Evolutionary conservation across 2,888 invertebrate genomes (phyloP), one percentile per base, ranked within the genome.

Genomic region (Ichneumon xanthorius): DNA sequence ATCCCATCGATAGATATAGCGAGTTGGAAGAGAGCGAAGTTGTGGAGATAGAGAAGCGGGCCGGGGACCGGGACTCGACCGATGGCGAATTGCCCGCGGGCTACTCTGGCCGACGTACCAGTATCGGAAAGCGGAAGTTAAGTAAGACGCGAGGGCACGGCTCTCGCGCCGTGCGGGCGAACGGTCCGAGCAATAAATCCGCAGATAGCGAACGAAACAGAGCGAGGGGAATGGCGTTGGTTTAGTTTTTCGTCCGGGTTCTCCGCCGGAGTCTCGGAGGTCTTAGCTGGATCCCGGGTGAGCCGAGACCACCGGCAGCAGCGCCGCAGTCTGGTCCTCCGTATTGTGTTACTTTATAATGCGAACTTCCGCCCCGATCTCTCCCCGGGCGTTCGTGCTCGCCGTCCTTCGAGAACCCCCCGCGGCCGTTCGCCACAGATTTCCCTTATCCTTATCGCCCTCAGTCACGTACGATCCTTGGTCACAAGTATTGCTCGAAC

Each of bases 111-210:
- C 48, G n/a, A 22, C 45, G 80, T 68, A 48, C 71, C 82, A 48
- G 83, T 87, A 89, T 89, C 86, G 88, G 86, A 87, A 87, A 89
- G 76, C 88, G 87, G 89, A 89, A 89, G 88, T 87, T 86, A 88
- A 89, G 88, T 88, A 89, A 90, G 88, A 89, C 89, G 88, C 77
- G 71, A 30, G 58, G 61, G 55, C 71, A 76, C 67, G 76, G 72
- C 68, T 50, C 67, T 22, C 70, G 72, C n/a, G 61, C 76, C 79
- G 82, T 55, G 77, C 61, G 61, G 82, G 80, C 87, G 87, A 89
- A 84, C 87, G 84, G 88, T 87, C 78, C 78, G 63, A 37, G 89
- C 86, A 88, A 90, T 90, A 90, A 90, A 90, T 90, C 88, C 86
- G 61, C 68, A 89, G 89, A 90, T 90, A 89, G 86, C 82, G 75